Conservation (phyloP, 2,888 invertebrate species). For the Emesis furor region DNA sequence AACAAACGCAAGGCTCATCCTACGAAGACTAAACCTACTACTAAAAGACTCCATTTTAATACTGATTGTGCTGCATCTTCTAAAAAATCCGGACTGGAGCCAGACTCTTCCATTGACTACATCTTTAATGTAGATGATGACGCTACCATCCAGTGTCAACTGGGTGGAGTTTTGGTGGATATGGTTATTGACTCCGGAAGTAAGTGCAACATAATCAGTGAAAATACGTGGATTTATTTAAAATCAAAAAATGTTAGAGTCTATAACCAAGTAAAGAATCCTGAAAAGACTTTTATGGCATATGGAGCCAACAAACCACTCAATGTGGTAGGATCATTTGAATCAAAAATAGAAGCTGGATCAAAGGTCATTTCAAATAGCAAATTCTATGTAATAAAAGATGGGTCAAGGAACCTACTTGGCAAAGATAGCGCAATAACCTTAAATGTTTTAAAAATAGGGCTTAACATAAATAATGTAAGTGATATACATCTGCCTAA, state of each 20-base stretch:
- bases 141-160: slow-evolving; percentile 16
- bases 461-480: neutral
- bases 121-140: slow-evolving; percentile 50
- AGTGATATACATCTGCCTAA: neutral
- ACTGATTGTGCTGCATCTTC: neutral
- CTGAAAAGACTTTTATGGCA: neutral
- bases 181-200: too few species aligned
- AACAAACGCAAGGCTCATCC: neutral
- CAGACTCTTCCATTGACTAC: slow-evolving; percentile 27
- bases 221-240: too few species aligned
- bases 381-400: slow-evolving; percentile 9
- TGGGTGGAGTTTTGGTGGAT: slow-evolving; percentile 33
- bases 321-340: neutral
- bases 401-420: slow-evolving; percentile 12
- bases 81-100: slow-evolving; percentile 19
- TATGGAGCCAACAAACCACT: neutral
- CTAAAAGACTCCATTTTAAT: neutral
- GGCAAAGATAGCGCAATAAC: slow-evolving; percentile 14
- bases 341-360: slow-evolving; percentile 12
- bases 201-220: too few species aligned
- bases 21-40: neutral
- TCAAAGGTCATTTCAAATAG: neutral
- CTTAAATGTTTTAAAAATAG: slow-evolving; percentile 24
- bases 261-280: too few species aligned
- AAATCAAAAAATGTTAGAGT: too few species aligned